Base-by-base conservation (phyloP, 2,113 vertebrate species). In the Raphicerus campestris region DNA sequence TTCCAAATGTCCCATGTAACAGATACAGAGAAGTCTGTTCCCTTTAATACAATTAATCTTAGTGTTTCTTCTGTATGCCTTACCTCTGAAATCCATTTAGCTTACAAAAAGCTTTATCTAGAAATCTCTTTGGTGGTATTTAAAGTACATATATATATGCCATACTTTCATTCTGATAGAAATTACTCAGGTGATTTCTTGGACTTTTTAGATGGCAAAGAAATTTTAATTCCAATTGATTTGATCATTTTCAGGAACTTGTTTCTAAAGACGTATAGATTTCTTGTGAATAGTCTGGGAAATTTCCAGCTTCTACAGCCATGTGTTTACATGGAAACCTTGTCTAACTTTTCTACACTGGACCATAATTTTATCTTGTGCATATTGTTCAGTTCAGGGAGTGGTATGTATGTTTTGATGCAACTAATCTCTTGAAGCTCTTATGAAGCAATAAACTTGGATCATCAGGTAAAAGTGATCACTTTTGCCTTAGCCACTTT, bases 161-260 rank as follows among this genome's bases (percentile, higher is more conserved):
- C 35, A 96, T 1, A 20, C 2, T 63, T 93, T 47, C 87, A 45
- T 96, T 89, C 42, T 80, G 58, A 73, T 87, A 89, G 85, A 91
- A 92, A 96, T 75, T 89, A 39, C 14, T 87, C 87, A 84, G 93
- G 14, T 66, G 19, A 84, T 89, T 86, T 83, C 58, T 97, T 97
- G 45, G 15, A 26, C 28, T 93, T 78, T 91, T 45, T 94, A 91
- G 47, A 6, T 55, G 13, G 32, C 75, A 28, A 94, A 96, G 49
- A 92, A 93, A 92, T 73, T 51, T 96, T 93, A n/a, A 88, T 30
- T 82, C 53, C 28, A 95, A 93, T 35, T 81, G 17, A 92, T 73
- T 55, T 70, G 9, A 88, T 91, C 28, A 70, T 96, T 97, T 97
- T 92, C 47, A 96, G 81, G 58, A 94, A 93, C 30, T 92, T 88